phyloP scores from a whole-genome alignment of 1,140 invertebrate genomes.

The Monomorium pharaonis region DNA sequence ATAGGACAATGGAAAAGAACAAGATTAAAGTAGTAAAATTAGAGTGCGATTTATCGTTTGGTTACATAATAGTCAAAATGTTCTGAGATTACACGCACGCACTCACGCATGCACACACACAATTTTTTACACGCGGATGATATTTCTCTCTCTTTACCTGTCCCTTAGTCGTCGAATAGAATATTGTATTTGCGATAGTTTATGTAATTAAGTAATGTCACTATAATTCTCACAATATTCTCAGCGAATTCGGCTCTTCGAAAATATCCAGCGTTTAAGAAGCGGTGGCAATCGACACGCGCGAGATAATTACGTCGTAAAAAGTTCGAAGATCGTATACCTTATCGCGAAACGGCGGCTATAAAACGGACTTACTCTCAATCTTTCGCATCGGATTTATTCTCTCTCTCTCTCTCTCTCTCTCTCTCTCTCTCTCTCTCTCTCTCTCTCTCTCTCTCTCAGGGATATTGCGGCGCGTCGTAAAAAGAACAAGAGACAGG shows the following conservation, averaged over 20 bases:
- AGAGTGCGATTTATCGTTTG: neutral
- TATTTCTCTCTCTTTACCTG: no score
- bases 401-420: no score
- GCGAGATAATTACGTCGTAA: constrained; percentile 46
- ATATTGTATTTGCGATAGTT: neutral
- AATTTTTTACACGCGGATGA: no score
- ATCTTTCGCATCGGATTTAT: constrained; percentile 3
- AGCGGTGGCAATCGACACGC: constrained; percentile 20
- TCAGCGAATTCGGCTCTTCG: neutral
- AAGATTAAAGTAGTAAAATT: neutral
- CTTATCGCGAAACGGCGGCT: constrained; percentile 3
- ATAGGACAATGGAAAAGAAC: no score
- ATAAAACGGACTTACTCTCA: constrained; percentile 12
- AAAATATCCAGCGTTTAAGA: neutral
- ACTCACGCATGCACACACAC: no score
- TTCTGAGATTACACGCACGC: neutral
- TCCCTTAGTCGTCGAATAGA: neutral
- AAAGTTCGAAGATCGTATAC: constrained; percentile 11
- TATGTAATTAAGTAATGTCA: neutral
- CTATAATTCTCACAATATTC: constrained; percentile 1
- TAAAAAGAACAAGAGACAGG: constrained; percentile 16
- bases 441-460: neutral
- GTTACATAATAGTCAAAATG: neutral
- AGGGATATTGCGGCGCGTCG: constrained; percentile 26
- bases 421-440: neutral